Evolutionary conservation across 2,888 invertebrate species (phyloP).

Genomic region (Acholoe squamosa): DNA sequence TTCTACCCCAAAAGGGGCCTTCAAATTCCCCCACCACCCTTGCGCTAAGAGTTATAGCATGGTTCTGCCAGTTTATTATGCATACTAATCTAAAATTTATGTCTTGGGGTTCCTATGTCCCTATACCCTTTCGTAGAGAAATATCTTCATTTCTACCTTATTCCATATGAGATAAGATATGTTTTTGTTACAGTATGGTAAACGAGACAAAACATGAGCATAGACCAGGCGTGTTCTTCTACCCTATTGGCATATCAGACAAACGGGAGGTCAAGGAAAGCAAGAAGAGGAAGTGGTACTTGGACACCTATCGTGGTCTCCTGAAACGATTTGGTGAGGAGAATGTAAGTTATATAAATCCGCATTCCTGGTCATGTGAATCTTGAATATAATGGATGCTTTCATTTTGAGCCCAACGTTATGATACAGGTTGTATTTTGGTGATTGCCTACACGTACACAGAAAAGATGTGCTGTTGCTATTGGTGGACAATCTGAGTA

Average conservation of each 20-base stretch:
- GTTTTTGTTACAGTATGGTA: background rate
- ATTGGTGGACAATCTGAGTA: background rate
- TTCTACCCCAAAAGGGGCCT: no score
- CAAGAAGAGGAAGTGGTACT: background rate
- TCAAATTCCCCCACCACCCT: no score
- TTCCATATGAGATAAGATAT: no score
- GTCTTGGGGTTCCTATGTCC: no score
- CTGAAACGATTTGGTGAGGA: background rate
- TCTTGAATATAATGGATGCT: background rate
- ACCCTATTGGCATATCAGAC: constrained; percentile 38
- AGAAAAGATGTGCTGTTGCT: background rate
- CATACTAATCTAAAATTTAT: no score
- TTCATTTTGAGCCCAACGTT: background rate
- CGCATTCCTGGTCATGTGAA: background rate
- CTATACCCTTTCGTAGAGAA: no score
- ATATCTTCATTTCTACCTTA: no score
- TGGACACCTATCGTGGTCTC: background rate
- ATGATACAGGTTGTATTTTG: background rate
- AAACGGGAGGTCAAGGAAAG: background rate
- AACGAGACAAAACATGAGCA: background rate
- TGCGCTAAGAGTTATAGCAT: no score
- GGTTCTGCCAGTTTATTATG: no score
- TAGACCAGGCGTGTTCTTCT: constrained; percentile 22
- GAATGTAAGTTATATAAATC: background rate
- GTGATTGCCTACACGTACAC: background rate